Percentiles rank a stretch among this genome's conserved stretches.
Conservation (phyloP, 92 coral and sea anemone genomes). For the Galaxea fascicularis region DNA sequence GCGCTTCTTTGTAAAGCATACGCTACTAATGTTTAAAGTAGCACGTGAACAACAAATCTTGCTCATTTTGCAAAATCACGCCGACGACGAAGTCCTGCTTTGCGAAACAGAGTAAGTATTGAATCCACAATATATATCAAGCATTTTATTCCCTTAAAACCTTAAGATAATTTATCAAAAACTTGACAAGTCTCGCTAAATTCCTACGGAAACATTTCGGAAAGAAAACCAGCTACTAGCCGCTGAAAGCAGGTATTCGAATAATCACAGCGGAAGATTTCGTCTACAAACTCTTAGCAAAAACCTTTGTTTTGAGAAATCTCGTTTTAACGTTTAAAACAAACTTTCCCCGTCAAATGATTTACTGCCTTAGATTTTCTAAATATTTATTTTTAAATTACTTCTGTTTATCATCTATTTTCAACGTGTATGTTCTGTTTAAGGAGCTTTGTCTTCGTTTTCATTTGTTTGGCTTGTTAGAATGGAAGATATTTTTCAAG, state of each 20-base stretch:
- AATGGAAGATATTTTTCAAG: slow-evolving; percentile 61
- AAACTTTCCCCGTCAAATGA: not conserved
- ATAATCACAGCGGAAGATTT: not conserved
- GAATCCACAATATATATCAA: not conserved
- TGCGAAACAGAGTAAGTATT: not conserved
- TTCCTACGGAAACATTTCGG: too few species aligned
- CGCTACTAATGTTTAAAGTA: slow-evolving; percentile 15
- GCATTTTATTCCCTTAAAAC: not conserved
- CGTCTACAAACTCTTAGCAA: not conserved
- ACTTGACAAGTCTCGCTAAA: too few species aligned
- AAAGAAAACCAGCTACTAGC: not conserved
- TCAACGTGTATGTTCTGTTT: not conserved
- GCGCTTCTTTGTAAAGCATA: slow-evolving; percentile 15
- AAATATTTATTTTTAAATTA: too few species aligned
- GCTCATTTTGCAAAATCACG: slow-evolving; percentile 37
- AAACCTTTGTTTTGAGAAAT: not conserved
- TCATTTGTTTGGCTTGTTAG: not conserved
- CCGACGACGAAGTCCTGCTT: not conserved
- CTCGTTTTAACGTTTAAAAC: not conserved
- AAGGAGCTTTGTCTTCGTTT: not conserved
- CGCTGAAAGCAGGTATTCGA: not conserved
- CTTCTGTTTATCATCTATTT: not conserved
- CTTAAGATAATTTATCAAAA: not conserved
- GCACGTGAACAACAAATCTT: slow-evolving; percentile 45
- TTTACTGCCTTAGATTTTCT: not conserved